Evolutionary conservation across 2,888 invertebrate genomes (phyloP).

Genomic region (Agrotis puta): DNA sequence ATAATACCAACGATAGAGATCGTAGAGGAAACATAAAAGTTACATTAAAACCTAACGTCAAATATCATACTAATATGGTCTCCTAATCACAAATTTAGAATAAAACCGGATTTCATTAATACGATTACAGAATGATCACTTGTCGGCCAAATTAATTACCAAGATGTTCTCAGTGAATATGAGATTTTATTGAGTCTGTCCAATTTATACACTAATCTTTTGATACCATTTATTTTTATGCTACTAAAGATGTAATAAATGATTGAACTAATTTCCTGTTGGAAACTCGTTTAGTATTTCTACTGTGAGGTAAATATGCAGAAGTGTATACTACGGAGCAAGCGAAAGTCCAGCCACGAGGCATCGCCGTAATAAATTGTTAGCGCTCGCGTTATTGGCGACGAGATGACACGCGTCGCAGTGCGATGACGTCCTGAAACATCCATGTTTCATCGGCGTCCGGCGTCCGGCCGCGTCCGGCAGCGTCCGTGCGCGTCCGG

Average conservation of each 20-base stretch:
- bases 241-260: constrained; percentile 65
- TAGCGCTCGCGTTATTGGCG: constrained; percentile 51
- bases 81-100: constrained; percentile 59
- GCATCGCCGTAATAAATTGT: constrained; percentile 51
- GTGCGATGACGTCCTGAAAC: constrained; percentile 67
- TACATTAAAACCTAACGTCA: constrained; percentile 37
- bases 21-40: constrained; percentile 47
- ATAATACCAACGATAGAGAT: constrained; percentile 28
- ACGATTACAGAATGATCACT: constrained; percentile 66
- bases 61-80: constrained; percentile 46
- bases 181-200: constrained; percentile 63
- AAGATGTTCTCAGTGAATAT: constrained; percentile 65
- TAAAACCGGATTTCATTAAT: constrained; percentile 68
- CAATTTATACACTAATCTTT: constrained; percentile 65
- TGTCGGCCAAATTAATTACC: constrained; percentile 66
- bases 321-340: constrained; percentile 13
- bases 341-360: constrained; percentile 62
- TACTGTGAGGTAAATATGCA: constrained; percentile 34
- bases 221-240: constrained; percentile 65
- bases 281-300: constrained; percentile 53
- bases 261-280: constrained; percentile 67
- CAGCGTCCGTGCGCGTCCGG: constrained; percentile 69
- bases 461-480: constrained; percentile 62
- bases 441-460: constrained; percentile 59
- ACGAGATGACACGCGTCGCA: constrained; percentile 58